Base-by-base conservation (phyloP, 2,888 invertebrate genomes). In the Athalia circularis region DNA sequence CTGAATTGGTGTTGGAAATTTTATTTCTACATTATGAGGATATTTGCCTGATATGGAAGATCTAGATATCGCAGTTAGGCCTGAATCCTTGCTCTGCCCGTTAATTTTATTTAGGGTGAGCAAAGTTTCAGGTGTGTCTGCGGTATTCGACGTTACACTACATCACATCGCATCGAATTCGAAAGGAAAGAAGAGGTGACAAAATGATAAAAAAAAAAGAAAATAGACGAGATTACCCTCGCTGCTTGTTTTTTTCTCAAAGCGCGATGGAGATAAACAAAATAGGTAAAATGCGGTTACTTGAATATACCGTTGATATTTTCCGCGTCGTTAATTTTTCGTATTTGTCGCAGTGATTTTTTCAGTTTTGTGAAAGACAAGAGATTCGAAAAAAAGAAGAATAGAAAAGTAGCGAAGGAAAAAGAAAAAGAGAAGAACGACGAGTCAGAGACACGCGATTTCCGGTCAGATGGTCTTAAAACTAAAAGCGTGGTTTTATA, bases 61-160 rank as follows among this genome's bases (percentile, higher is more conserved):
- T 75, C 50, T 64, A 15, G 75, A 87, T 92, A 92, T 92, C 91
- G 92, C 93, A 93, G 92, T 91, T 93, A 93, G 93, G 95, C 95
- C 95, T 95, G 95, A 95, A 94, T 94, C 93, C 92, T 95, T 95
- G 95, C 95, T 95, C 94, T 92, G 92, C 95, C 95, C 95, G 93
- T 93, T 90, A 84, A 85, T 91, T 92, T 83, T 91, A 86, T 85
- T 91, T 90, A 91, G 95, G 95, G 95, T 95, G 95, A 95, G 95
- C 95, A 95, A 95, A 95, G 95, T 95, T 95, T 95, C 95, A 95
- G 95, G 95, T 95, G 95, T 95, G 95, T 95, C 93, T 81, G 88
- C 85, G 84, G 81, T 85, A 80, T 83, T 86, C 79, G 62, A 79
- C 50, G 45, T n/a, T 74, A 48, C 54, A 64, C 8, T 11, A 45